phyloP scores from a whole-genome alignment of 2,888 invertebrate species.

The Latheticus oryzae region DNA sequence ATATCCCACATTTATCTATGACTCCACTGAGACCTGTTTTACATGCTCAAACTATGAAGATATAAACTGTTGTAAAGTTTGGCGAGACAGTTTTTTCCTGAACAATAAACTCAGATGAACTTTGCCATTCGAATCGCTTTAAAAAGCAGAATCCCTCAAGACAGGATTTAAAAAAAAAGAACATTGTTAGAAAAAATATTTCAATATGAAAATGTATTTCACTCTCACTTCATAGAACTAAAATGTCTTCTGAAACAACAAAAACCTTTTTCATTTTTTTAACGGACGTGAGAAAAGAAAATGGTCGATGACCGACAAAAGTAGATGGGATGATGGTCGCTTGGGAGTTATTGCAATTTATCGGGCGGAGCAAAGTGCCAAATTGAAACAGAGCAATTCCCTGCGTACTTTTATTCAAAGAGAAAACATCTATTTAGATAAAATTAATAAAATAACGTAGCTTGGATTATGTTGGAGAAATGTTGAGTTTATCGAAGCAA shows the following conservation, averaged over 20 bases:
- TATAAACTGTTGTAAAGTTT: constrained; percentile 29
- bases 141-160: no score
- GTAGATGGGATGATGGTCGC: constrained; percentile 26
- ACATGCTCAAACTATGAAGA: constrained; percentile 34
- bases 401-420: constrained; percentile 22
- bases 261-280: constrained; percentile 27
- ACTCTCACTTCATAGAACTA: constrained; percentile 1
- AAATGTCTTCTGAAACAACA: constrained; percentile 21
- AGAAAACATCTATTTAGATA: constrained; percentile 21
- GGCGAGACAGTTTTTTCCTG: constrained; percentile 25
- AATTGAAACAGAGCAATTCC: constrained; percentile 31
- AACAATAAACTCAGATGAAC: constrained; percentile 32
- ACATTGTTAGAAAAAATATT: no score
- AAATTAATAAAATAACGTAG: no score
- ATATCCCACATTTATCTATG: constrained; percentile 33
- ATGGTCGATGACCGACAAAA: constrained; percentile 27
- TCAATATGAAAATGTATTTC: constrained; percentile 23
- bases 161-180: no score
- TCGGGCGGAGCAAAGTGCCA: constrained; percentile 21
- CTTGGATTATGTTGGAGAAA: no score
- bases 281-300: constrained; percentile 16
- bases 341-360: constrained; percentile 33
- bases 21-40: constrained; percentile 31
- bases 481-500: constrained; percentile 22
- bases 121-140: constrained; percentile 16